These are phyloP conservation scores for Hyppa rectilinea DNA, from an alignment of 2,888 invertebrate species.

Conservation along the genomic window DNA sequence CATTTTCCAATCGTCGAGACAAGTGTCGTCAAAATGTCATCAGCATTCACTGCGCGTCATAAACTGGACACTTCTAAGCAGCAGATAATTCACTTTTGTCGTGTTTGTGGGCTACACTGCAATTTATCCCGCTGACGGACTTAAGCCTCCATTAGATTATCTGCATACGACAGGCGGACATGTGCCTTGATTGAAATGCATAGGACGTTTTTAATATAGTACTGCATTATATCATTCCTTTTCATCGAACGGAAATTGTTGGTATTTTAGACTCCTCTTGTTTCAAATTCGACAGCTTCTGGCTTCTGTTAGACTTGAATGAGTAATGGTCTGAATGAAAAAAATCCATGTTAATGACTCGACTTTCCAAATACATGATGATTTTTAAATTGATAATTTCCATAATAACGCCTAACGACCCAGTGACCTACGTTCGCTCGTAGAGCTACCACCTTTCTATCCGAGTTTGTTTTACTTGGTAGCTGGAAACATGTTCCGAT, in stretches of 20 bases:
- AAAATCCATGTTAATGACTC: slow-evolving; percentile 42
- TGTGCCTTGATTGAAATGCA: slow-evolving; percentile 21
- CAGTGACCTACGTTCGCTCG: slow-evolving; percentile 70
- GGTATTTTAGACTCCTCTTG: neutral
- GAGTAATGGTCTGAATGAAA: slow-evolving; percentile 5
- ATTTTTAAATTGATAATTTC: slow-evolving; percentile 65
- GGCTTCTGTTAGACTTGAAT: neutral
- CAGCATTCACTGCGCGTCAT: slow-evolving; percentile 69
- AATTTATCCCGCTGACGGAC: slow-evolving; percentile 48
- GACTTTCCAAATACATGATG: slow-evolving; percentile 59
- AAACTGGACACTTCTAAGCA: slow-evolving; percentile 57
- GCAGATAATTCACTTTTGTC: slow-evolving; percentile 72
- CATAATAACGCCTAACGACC: slow-evolving; percentile 71
- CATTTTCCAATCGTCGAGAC: slow-evolving; percentile 57
- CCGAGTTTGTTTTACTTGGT: slow-evolving; percentile 77
- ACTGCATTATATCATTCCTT: slow-evolving; percentile 6
- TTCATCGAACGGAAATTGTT: neutral
- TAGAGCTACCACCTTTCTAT: slow-evolving; percentile 74
- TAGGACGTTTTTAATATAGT: slow-evolving; percentile 26
- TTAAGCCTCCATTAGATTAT: slow-evolving; percentile 39
- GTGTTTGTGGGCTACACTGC: slow-evolving; percentile 48
- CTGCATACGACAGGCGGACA: slow-evolving; percentile 32
- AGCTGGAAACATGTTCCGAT: slow-evolving; percentile 73
- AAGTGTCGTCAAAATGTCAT: slow-evolving; percentile 75
- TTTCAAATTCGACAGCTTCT: slow-evolving; percentile 1